These are phyloP conservation scores for Melanotus villosus DNA, from an alignment of 2,888 invertebrate species.

Conservation along the genomic window DNA sequence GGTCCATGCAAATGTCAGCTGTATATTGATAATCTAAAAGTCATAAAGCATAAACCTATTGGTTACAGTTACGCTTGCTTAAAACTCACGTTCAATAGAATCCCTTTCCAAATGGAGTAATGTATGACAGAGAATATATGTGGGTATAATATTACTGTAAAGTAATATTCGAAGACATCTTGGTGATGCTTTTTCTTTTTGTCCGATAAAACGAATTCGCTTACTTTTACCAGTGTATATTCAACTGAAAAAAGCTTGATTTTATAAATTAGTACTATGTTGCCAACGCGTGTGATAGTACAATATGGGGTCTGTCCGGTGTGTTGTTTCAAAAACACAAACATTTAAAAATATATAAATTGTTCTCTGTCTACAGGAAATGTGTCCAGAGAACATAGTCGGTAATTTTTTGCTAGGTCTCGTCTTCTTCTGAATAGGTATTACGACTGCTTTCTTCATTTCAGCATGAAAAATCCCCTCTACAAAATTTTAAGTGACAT, in stretches of 20 bases:
- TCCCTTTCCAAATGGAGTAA: conserved; percentile 44
- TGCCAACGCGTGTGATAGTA: no score
- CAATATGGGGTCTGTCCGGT: no score
- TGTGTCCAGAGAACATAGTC: no score
- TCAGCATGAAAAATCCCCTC: no score
- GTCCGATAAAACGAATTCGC: not conserved
- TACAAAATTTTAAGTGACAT: no score
- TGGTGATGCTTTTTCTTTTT: conserved; percentile 19
- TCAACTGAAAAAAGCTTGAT: conserved; percentile 18
- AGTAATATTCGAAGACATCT: conserved; percentile 24
- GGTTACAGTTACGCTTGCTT: not conserved
- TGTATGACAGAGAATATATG: conserved; percentile 40
- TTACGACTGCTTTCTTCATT: no score
- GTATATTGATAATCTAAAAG: conserved; percentile 57
- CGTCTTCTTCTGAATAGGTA: no score
- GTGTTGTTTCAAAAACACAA: no score
- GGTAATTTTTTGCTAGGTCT: no score
- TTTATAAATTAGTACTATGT: no score
- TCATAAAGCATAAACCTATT: not conserved
- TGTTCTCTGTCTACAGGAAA: no score
- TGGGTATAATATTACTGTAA: conserved; percentile 37
- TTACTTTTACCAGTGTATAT: not conserved
- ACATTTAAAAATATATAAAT: no score
- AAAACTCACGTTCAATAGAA: conserved; percentile 47
- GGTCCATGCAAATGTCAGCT: conserved; percentile 59